These are phyloP conservation scores for Drosophila rellima DNA, from an alignment of 2,888 invertebrate genomes.

Conservation along the genomic window DNA sequence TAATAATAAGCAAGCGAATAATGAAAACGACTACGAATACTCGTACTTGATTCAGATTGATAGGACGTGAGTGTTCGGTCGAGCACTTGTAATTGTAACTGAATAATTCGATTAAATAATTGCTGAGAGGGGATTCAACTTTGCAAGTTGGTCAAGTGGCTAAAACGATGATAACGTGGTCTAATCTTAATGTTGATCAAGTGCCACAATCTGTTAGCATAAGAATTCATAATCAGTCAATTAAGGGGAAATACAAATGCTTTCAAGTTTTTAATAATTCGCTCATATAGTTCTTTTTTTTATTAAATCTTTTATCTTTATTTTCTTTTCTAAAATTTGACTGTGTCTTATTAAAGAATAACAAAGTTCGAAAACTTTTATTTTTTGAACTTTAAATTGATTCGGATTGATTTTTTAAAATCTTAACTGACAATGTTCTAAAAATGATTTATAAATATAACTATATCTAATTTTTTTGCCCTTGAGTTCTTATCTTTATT, in stretches of 20 bases:
- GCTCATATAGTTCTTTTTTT: neutral
- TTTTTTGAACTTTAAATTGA: no score
- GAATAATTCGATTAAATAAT: slow-evolving; percentile 24
- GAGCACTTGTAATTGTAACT: slow-evolving; percentile 26
- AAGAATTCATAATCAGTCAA: slow-evolving; percentile 41
- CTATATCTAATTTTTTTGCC: neutral
- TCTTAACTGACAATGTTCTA: neutral
- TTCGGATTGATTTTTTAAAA: no score
- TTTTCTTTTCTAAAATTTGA: no score
- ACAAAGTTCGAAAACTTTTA: no score
- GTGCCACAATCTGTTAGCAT: slow-evolving; percentile 25
- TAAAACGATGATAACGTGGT: slow-evolving; percentile 7
- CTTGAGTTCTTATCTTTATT: neutral
- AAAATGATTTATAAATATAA: neutral
- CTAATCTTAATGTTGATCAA: slow-evolving; percentile 8
- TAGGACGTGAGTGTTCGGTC: slow-evolving; percentile 46
- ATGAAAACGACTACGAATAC: slow-evolving; percentile 11
- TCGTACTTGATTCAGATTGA: slow-evolving; percentile 48
- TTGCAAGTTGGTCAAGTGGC: slow-evolving; percentile 14
- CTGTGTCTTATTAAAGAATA: no score
- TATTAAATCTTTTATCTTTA: no score
- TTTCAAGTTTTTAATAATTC: slow-evolving; percentile 1
- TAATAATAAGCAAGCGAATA: slow-evolving; percentile 38
- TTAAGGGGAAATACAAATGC: slow-evolving; percentile 30
- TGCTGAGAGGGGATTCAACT: neutral